Evolutionary conservation across 2,113 vertebrate genomes (phyloP), one percentile per base, ranked within the genome.

Genomic region (Grammomys dolichurus): DNA sequence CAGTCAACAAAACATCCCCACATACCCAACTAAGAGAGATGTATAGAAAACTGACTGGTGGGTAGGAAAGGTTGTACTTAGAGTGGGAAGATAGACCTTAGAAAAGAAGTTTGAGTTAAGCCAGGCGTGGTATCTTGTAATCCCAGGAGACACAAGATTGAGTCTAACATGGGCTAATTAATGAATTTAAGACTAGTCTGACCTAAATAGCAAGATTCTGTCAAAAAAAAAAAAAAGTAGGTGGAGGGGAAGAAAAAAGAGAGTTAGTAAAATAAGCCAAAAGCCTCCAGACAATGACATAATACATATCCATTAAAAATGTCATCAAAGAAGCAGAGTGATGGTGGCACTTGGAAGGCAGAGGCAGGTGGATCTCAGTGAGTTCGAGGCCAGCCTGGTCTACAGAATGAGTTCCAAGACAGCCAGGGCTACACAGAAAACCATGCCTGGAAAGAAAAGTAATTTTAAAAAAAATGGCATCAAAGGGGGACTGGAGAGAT

Each of bases 261-360:
- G n/a, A 43, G 36, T 72, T 72, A n/a, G 36, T 40, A 40, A 33
- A 95, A 48, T 84, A 81, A 91, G 14, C 46, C 33, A n/a, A 81
- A 80, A 56, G n/a, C 13, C 7, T 84, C 56, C 33, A 88, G 36
- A 88, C n/a, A 85, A 56, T 67, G 22, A 91, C 94, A 94, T 70
- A 65, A 67, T 92, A 77, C 43, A 75, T 20, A 77, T n/a, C n/a
- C 65, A 95, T 76, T 89, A 77, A 90, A 91, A 90, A 72, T 40
- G 72, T 43, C 85, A 65, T 67, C 88, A 43, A 73, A 51, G n/a
- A 60, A 60, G 48, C 7, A 4, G 5, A 4, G 69, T 17, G 6
- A 16, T 36, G 5, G 69, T 17, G 33, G 33, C 13, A 16, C 13
- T 17, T 70, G 13, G 14, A 14, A 70, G 12, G 14, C 69, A 70